Evolutionary conservation across 35 echinoderm and acorn worm genomes (phyloP).

Genomic region (Ophiothrix spiculata): DNA sequence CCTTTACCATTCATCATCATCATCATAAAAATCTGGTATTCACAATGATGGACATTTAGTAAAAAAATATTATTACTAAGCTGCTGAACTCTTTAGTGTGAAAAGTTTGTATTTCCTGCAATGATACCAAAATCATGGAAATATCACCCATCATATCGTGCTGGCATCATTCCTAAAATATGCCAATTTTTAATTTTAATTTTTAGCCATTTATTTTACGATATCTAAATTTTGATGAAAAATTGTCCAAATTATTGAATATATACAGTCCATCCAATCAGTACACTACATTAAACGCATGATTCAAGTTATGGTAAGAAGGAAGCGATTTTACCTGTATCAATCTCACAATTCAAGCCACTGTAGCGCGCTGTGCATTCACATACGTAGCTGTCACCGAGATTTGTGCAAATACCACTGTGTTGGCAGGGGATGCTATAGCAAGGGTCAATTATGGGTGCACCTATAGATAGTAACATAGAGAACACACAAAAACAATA

Average conservation of each 20-base stretch:
- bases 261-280: background rate
- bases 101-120: no score
- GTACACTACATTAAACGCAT: background rate
- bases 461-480: slow-evolving; percentile 2
- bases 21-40: no score
- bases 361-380: slow-evolving; percentile 49
- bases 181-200: background rate
- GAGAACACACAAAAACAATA: slow-evolving; percentile 11
- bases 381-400: slow-evolving; percentile 25
- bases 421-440: slow-evolving; percentile 49
- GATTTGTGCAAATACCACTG: slow-evolving; percentile 35
- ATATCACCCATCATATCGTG: background rate
- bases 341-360: slow-evolving; percentile 45
- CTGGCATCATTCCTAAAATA: background rate
- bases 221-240: background rate
- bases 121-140: no score
- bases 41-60: no score
- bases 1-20: no score
- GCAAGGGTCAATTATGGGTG: slow-evolving; percentile 31
- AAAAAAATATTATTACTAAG: background rate
- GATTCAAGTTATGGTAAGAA: background rate
- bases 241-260: background rate
- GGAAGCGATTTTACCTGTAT: slow-evolving; percentile 35
- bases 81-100: no score
- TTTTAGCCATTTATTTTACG: background rate